These are phyloP conservation scores for Eupithecia abbreviata DNA, from an alignment of 2,888 invertebrate species.

Conservation along the genomic window DNA sequence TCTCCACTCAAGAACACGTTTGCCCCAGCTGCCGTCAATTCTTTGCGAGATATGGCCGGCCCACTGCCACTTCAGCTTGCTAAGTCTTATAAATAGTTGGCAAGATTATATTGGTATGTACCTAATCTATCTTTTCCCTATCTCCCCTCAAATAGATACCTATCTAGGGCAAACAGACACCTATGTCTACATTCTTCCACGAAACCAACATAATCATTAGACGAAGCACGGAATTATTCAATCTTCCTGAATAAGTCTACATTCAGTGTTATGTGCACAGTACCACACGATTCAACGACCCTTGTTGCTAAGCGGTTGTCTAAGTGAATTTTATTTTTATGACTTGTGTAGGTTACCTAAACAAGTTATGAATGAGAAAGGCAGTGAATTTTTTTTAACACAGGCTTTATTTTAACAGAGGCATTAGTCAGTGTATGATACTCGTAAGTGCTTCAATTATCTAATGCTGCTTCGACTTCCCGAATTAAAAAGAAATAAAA, in stretches of 20 bases:
- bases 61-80: too few species aligned
- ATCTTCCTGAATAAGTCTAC: slow-evolving; percentile 20
- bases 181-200: not conserved
- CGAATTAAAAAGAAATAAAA: too few species aligned
- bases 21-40: too few species aligned
- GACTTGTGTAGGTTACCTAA: not conserved
- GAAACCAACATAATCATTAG: slow-evolving; percentile 2
- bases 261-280: slow-evolving; percentile 22
- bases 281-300: slow-evolving; percentile 4
- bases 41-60: too few species aligned
- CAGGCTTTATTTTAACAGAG: too few species aligned
- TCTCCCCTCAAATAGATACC: not conserved
- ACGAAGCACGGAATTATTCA: slow-evolving; percentile 27
- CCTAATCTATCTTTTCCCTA: not conserved
- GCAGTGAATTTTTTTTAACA: too few species aligned
- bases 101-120: not conserved
- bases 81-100: not conserved
- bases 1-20: too few species aligned
- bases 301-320: not conserved
- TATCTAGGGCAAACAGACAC: not conserved
- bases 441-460: too few species aligned
- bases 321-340: not conserved
- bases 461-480: too few species aligned
- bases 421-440: too few species aligned
- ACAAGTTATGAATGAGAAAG: not conserved